A percentile compares a stretch with the other conserved stretches of the same genome.
Evolutionary conservation across 2,113 vertebrate species (phyloP).

Genomic region (Willisornis vidua): DNA sequence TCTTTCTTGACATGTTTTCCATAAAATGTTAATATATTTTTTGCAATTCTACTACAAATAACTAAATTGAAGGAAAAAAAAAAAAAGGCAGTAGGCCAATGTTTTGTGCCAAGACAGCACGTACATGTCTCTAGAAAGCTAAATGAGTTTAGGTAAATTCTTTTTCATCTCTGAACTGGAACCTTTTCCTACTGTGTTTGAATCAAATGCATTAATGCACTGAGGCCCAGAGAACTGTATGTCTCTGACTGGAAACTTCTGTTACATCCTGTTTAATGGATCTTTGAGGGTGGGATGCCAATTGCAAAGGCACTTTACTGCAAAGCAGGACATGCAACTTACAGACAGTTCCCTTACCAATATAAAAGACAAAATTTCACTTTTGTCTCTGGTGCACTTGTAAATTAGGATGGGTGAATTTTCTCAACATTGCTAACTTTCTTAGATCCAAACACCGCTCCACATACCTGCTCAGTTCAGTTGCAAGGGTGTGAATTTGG

Average conservation of each 20-base stretch:
- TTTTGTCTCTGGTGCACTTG: not conserved
- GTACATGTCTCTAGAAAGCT: constrained; percentile 9
- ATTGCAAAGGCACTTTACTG: not conserved
- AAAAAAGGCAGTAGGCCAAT: too few species aligned
- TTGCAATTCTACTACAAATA: not conserved
- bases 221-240: not conserved
- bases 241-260: not conserved
- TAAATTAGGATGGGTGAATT: not conserved
- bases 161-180: constrained; percentile 43
- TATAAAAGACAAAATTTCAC: not conserved
- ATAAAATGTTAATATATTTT: not conserved
- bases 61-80: not conserved
- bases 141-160: constrained; percentile 28
- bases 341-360: not conserved
- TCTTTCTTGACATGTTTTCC: not conserved
- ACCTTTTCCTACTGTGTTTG: constrained; percentile 39
- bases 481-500: not conserved
- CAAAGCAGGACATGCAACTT: not conserved
- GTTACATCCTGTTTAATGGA: constrained; percentile 3
- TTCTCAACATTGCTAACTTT: not conserved
- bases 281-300: not conserved
- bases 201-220: constrained; percentile 56
- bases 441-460: not conserved
- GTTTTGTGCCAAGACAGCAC: constrained; percentile 34
- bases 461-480: not conserved